phyloP scores from a whole-genome alignment of 1,140 invertebrate species.

The Drosophila busckii region DNA sequence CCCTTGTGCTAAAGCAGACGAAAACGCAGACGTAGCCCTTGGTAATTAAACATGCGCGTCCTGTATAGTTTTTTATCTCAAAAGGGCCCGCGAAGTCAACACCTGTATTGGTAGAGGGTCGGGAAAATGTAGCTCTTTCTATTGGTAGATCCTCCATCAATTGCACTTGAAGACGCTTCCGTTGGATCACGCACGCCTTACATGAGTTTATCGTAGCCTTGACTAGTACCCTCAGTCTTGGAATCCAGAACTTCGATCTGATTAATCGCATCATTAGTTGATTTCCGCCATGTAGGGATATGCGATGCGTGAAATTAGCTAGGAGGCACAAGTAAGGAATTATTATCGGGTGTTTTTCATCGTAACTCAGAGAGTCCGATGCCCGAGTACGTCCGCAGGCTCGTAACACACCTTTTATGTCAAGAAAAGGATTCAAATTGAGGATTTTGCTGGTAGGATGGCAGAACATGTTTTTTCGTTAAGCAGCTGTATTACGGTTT shows the following conservation, averaged over 20 bases:
- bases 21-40: not conserved
- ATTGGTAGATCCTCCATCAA: not conserved
- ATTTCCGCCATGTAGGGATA: too few species aligned
- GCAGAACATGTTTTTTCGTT: too few species aligned
- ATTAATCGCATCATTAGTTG: too few species aligned
- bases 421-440: conserved; percentile 2
- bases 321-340: too few species aligned
- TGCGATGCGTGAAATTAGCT: too few species aligned
- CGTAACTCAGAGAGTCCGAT: too few species aligned
- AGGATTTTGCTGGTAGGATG: too few species aligned
- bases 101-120: too few species aligned
- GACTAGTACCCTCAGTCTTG: not conserved
- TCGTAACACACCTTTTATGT: not conserved
- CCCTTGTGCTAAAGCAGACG: too few species aligned
- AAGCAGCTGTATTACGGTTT: too few species aligned
- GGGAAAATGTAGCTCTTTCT: too few species aligned
- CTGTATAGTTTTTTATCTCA: not conserved
- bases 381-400: not conserved
- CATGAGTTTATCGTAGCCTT: not conserved
- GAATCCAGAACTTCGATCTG: not conserved
- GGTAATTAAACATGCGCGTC: not conserved
- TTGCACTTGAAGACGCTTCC: not conserved
- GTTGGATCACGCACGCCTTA: not conserved
- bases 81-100: not conserved
- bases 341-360: too few species aligned